Base-by-base conservation (phyloP, 2,888 invertebrate genomes). In the Nephrocerus scutellatus region DNA sequence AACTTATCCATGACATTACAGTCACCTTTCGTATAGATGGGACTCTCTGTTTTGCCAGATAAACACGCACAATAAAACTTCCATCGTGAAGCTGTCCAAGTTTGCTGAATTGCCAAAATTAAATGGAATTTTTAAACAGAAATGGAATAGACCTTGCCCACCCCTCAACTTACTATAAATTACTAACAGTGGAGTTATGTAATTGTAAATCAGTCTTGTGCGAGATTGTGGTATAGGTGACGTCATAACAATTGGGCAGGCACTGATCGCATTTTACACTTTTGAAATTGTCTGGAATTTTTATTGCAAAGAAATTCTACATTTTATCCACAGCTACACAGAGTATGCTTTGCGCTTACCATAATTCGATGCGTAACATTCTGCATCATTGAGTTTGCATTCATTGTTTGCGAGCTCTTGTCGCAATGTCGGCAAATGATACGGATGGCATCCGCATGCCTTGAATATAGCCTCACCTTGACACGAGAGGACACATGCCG, bases 211-310 rank as follows among this genome's bases (percentile, higher is more conserved):
- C 63, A 5, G 66, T 62, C 49, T 57, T 60, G 39, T 61, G 64
- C 5, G 63, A 56, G 6, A 61, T 45, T 2, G 60, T 62, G 6
- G 61, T 56, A 26, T 68, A 68, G 5, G 66, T 63, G 3, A 68
- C 63, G 45, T 68, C 68, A 44, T 66, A 59, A 39, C 68, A 68
- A 36, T 66, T 66, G 4, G 68, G 68, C 13, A 66, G 47, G 33
- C 68, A 68, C 7, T 63, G 57, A 26, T 59, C 59, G 36, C 68
- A 68, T 21, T 60, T 57, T 3, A 59, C 52, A 22, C 56, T 63
- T 41, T 63, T 65, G 21, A 68, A 64, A 21, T 52, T 51, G 30
- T 63, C 66, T 66, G 30, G 5, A 49, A 47, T 3, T 13, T 12
- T 4, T 22, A 25, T 10, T 25, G 7, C 10, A 23, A 18, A 22